Evolutionary conservation across 2,888 invertebrate species (phyloP).

Genomic region (Tenodera sinensis): DNA sequence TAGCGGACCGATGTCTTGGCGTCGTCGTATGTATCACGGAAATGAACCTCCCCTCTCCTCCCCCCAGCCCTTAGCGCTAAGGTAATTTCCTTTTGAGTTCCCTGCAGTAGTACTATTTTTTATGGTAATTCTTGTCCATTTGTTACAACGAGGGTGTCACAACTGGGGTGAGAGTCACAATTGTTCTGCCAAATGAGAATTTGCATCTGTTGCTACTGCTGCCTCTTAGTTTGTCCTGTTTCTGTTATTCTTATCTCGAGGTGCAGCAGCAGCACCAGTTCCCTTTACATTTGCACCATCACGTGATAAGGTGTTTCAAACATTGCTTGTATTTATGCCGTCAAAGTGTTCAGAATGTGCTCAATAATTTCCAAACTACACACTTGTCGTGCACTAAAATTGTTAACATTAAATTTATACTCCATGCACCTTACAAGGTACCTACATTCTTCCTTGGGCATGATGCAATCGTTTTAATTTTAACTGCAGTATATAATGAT

Average conservation of each 20-base stretch:
- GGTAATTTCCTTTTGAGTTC: constrained; percentile 30
- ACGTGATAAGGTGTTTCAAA: too few relatives aligned
- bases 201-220: not conserved
- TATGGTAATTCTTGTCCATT: constrained; percentile 30
- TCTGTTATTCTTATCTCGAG: not conserved
- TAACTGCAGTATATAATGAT: too few relatives aligned
- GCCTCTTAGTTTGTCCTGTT: not conserved
- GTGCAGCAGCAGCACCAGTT: not conserved
- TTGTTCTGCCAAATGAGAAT: not conserved
- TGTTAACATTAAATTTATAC: too few relatives aligned
- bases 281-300: not conserved
- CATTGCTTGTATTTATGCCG: too few relatives aligned
- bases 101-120: constrained; percentile 10
- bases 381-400: too few relatives aligned
- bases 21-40: not conserved
- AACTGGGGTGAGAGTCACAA: not conserved
- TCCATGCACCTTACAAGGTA: too few relatives aligned
- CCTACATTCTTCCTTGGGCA: too few relatives aligned
- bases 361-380: too few relatives aligned
- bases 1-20: constrained; percentile 1
- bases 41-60: constrained; percentile 19
- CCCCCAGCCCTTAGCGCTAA: constrained; percentile 11
- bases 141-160: constrained; percentile 15
- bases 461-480: too few relatives aligned
- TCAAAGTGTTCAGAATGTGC: too few relatives aligned